Evolutionary conservation across 2,113 vertebrate species (phyloP).

Genomic region (Osmerus mordax): DNA sequence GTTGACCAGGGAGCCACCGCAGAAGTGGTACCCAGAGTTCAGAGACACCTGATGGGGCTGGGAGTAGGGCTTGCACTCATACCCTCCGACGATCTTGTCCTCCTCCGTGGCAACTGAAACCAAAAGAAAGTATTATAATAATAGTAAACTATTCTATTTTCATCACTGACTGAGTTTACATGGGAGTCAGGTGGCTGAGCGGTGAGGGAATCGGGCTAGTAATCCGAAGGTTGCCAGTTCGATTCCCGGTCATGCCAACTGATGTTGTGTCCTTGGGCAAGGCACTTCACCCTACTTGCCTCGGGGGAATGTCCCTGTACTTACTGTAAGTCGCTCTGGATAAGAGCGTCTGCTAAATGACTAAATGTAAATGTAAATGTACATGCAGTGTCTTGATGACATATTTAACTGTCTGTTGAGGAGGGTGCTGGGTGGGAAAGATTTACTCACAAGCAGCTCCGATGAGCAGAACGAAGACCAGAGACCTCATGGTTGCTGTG

Average conservation of each 20-base stretch:
- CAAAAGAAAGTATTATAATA: not conserved
- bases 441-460: conserved; percentile 9
- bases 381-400: not conserved
- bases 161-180: not conserved
- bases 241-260: no score
- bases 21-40: conserved; percentile 51
- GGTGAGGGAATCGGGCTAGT: no score
- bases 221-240: no score
- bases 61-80: conserved; percentile 55
- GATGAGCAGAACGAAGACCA: conserved; percentile 9
- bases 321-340: no score
- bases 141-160: not conserved
- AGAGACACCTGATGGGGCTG: not conserved
- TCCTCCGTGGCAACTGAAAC: conserved; percentile 63
- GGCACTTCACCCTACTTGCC: no score
- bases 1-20: conserved; percentile 58
- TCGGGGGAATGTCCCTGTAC: no score
- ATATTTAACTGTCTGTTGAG: not conserved
- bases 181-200: no score
- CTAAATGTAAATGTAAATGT: no score
- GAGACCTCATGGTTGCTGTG: conserved; percentile 7
- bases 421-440: not conserved
- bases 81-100: conserved; percentile 52
- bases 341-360: no score
- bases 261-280: no score